Evolutionary conservation across 2,797 vertebrate genomes (phyloP).

Genomic region (Galaxias olidus): DNA sequence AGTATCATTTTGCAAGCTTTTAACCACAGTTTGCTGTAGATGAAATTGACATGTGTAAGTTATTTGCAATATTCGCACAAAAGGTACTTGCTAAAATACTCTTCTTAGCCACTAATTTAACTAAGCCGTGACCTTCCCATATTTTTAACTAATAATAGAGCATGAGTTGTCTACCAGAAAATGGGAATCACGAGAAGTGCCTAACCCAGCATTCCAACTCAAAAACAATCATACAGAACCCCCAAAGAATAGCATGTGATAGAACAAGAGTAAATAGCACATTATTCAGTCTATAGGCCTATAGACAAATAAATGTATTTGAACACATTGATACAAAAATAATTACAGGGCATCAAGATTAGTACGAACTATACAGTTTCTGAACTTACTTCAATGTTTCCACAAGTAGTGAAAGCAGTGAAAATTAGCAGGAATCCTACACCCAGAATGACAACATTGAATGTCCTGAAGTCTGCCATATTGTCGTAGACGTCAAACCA

Average conservation of each 20-base stretch:
- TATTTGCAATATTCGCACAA: too few species aligned
- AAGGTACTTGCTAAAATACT: too few species aligned
- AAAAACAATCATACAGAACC: neutral
- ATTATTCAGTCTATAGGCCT: too few species aligned
- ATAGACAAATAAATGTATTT: too few species aligned
- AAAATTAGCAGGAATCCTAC: slow-evolving; percentile 79
- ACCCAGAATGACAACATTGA: slow-evolving; percentile 79
- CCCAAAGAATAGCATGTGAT: neutral
- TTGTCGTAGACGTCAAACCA: too few species aligned
- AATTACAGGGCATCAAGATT: too few species aligned
- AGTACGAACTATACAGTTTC: too few species aligned
- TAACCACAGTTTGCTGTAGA: slow-evolving; percentile 79
- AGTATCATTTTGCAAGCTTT: slow-evolving; percentile 72
- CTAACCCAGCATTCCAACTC: slow-evolving; percentile 37
- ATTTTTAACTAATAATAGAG: too few species aligned
- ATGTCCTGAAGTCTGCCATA: slow-evolving; percentile 76
- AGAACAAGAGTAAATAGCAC: too few species aligned
- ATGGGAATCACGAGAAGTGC: slow-evolving; percentile 74
- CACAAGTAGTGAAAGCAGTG: slow-evolving; percentile 82
- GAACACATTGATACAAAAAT: too few species aligned
- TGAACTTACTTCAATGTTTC: slow-evolving; percentile 78
- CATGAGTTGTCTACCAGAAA: slow-evolving; percentile 40
- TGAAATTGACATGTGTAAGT: neutral
- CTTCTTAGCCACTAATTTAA: too few species aligned
- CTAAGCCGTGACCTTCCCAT: too few species aligned